phyloP scores from a whole-genome alignment of 2,797 vertebrate genomes.

The Alcedo atthis region DNA sequence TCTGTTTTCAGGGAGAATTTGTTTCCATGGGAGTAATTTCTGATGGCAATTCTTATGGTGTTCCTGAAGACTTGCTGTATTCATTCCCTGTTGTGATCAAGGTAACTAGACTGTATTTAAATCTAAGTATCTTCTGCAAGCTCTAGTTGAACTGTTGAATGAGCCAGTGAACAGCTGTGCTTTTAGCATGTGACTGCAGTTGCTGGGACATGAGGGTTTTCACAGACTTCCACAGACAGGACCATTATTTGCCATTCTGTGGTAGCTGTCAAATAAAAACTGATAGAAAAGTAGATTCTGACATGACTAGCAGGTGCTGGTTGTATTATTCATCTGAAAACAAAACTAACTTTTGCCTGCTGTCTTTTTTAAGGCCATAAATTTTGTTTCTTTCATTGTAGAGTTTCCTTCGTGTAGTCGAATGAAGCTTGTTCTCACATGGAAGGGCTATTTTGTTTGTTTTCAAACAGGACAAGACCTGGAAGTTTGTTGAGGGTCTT shows the following conservation, averaged over 20 bases:
- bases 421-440: background rate
- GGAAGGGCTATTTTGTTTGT: background rate
- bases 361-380: background rate
- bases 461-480: conserved; percentile 87
- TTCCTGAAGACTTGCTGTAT: conserved; percentile 91
- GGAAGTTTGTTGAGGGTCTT: conserved; percentile 92
- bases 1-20: conserved; percentile 86
- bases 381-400: background rate
- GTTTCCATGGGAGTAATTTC: conserved; percentile 96
- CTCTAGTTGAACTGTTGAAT: background rate
- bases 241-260: background rate
- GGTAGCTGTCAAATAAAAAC: background rate
- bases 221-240: background rate
- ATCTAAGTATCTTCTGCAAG: background rate
- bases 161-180: background rate
- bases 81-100: conserved; percentile 95
- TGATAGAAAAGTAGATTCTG: background rate
- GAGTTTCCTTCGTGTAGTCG: background rate
- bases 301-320: background rate
- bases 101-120: conserved; percentile 72
- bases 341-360: background rate
- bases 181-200: background rate
- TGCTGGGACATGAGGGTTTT: background rate
- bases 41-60: conserved; percentile 88
- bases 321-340: background rate